phyloP scores from a whole-genome alignment of 2,797 vertebrate species.

The Nyctibius grandis region DNA sequence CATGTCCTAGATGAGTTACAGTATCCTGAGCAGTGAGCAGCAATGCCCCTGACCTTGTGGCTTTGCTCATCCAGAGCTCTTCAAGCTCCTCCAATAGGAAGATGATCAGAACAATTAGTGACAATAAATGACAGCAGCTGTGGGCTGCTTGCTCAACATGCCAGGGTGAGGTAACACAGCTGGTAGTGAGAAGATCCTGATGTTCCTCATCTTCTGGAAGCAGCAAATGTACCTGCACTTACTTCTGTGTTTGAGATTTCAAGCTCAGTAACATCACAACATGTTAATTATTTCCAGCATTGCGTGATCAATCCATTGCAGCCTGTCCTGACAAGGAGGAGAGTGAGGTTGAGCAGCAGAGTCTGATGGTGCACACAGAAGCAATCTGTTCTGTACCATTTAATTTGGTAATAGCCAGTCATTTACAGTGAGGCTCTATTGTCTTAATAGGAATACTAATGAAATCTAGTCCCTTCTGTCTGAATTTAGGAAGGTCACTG shows the following conservation, averaged over 20 bases:
- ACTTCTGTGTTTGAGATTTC: background rate
- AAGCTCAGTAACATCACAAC: background rate
- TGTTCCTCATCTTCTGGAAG: background rate
- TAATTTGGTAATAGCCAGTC: slow-evolving; percentile 53
- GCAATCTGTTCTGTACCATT: slow-evolving; percentile 43
- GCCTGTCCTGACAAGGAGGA: background rate
- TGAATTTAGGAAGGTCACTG: slow-evolving; percentile 22
- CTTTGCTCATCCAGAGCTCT: background rate
- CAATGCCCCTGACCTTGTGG: background rate
- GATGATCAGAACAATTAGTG: background rate
- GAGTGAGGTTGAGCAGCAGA: background rate
- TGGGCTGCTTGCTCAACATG: background rate
- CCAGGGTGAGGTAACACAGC: too few species aligned
- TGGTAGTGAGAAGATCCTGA: background rate
- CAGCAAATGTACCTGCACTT: background rate
- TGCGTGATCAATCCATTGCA: background rate
- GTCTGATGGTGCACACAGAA: background rate
- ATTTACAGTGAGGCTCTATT: slow-evolving; percentile 18
- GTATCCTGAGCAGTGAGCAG: background rate
- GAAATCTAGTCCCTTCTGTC: slow-evolving; percentile 1
- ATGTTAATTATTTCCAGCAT: background rate
- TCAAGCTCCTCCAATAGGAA: background rate
- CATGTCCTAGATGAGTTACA: background rate
- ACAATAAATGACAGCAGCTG: background rate
- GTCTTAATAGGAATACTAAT: slow-evolving; percentile 41